These are phyloP conservation scores for Geotrupes spiniger DNA, from an alignment of 2,888 invertebrate genomes.

Conservation along the genomic window DNA sequence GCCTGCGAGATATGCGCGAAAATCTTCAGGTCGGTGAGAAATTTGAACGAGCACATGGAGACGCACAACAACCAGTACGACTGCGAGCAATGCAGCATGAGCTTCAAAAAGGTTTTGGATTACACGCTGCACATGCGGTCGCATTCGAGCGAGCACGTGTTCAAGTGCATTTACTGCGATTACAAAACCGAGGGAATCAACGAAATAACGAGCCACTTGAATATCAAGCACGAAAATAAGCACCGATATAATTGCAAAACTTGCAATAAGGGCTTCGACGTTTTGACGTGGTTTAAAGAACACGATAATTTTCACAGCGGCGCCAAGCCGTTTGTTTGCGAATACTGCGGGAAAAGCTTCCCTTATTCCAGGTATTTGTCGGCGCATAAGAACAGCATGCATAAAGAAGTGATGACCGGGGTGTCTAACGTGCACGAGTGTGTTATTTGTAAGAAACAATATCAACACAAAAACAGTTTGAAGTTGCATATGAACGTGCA, in stretches of 20 bases:
- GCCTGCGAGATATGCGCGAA: constrained; percentile 47
- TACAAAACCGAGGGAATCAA: constrained; percentile 40
- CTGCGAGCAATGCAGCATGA: constrained; percentile 45
- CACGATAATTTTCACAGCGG: constrained; percentile 60
- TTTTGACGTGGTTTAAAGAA: constrained; percentile 56
- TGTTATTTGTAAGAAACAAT: constrained; percentile 47
- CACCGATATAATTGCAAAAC: constrained; percentile 55
- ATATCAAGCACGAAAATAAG: constrained; percentile 30
- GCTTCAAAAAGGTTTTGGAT: constrained; percentile 45
- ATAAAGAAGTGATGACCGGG: constrained; percentile 28
- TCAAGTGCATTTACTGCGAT: constrained; percentile 46
- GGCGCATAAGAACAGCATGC: constrained; percentile 45
- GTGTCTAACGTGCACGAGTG: constrained; percentile 42
- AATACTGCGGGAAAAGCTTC: constrained; percentile 61
- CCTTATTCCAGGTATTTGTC: constrained; percentile 48
- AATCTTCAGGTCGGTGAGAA: constrained; percentile 39
- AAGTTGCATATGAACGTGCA: constrained; percentile 52
- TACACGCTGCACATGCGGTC: constrained; percentile 44
- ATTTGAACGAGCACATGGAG: constrained; percentile 45
- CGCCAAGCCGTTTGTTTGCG: constrained; percentile 58
- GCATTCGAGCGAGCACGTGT: constrained; percentile 42
- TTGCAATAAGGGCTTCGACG: constrained; percentile 57
- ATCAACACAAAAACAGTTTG: constrained; percentile 48
- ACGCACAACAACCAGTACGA: constrained; percentile 46
- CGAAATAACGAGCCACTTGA: constrained; percentile 44